phyloP scores from a whole-genome alignment of 2,113 vertebrate genomes.

The Poecilia latipinna region DNA sequence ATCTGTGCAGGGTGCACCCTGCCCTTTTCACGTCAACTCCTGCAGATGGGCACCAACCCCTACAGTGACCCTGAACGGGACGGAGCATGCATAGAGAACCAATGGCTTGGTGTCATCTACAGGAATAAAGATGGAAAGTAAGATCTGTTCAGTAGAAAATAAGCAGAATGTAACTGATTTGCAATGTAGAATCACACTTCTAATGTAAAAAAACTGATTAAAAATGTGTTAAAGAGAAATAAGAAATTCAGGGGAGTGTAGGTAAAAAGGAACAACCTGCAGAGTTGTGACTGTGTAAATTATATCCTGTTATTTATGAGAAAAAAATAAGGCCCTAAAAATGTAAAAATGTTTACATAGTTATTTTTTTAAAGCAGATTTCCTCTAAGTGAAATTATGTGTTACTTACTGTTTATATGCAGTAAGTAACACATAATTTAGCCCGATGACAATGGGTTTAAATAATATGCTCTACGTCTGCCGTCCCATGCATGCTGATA shows the following conservation, averaged over 20 bases:
- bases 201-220: constrained; percentile 25
- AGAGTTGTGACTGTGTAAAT: constrained; percentile 39
- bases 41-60: neutral
- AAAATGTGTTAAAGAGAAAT: constrained; percentile 28
- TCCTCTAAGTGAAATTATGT: neutral
- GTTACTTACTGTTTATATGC: neutral
- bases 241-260: constrained; percentile 10
- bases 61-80: neutral
- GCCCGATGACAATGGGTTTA: constrained; percentile 37
- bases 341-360: constrained; percentile 18
- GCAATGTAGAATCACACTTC: constrained; percentile 1
- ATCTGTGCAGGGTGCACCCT: neutral
- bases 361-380: constrained; percentile 3
- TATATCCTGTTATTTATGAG: constrained; percentile 49
- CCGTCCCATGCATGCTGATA: constrained; percentile 42
- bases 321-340: constrained; percentile 28
- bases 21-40: neutral
- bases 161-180: neutral
- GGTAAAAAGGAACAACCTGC: constrained; percentile 23
- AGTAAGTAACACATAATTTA: constrained; percentile 35
- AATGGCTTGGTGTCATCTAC: neutral
- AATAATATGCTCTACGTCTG: constrained; percentile 38
- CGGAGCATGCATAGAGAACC: neutral
- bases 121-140: neutral
- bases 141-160: constrained; percentile 6